Evolutionary conservation across 1,140 invertebrate genomes (phyloP), one percentile per base, ranked within the genome.

Genomic region (Potamilus streckersoni): DNA sequence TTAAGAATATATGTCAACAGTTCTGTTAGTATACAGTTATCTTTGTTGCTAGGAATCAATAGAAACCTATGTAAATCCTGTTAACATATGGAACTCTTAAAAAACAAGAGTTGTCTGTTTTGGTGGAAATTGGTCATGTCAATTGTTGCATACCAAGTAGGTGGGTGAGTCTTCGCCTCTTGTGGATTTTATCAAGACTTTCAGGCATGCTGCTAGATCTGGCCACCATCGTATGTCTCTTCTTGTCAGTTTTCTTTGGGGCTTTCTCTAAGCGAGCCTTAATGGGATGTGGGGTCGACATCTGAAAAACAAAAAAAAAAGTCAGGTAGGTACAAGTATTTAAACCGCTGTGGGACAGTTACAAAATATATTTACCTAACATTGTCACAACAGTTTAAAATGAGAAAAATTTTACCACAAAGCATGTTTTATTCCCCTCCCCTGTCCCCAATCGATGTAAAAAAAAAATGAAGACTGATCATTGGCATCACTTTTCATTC

Each of bases 281-380:
- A 67, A 93, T 92, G 19, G 93, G 92, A 56, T 92, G 92, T 6
- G 93, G 92, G 16, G 92, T 93, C 20, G 92, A 92, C 86, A 93
- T 91, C 91, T 92, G 91, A 91, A 86, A 93, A 90, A 88, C 73
- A 6, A 75, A 73, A 78, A 66, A 66, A n/a, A 71, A 55, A 73
- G 66, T 38, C 27, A 62, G 56, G 38, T 66, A 49, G 56, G 69
- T 6, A 49, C 38, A 49, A 49, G 38, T 49, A 49, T 49, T 8
- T 49, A 1, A 49, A 49, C 38, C 6, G 6, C 38, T 49, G 38
- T 49, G 3, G 38, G 38, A 49, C 38, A 49, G 38, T 49, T 49
- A 6, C 38, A 6, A 49, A 49, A 49, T 8, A 49, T 49, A 49
- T 49, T 49, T 49, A 8, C 38, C 38, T 49, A 49, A 49, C 38